phyloP scores from a whole-genome alignment of 2,113 vertebrate species.

The Grammomys dolichurus region DNA sequence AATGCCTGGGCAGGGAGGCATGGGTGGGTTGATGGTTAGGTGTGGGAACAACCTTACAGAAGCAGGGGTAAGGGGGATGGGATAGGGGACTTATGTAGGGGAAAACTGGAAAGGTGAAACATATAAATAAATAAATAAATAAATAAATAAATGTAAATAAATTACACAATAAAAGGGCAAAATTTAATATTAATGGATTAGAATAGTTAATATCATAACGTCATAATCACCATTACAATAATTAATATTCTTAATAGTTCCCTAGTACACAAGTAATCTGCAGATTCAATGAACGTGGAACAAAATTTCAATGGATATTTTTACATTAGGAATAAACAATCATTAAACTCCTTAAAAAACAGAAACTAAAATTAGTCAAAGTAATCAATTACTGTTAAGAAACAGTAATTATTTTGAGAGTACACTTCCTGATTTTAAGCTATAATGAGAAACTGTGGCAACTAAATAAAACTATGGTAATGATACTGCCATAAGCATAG shows the following conservation, averaged over 20 bases:
- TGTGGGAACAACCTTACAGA: too few species aligned
- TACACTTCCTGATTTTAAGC: neutral
- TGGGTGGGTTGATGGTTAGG: too few species aligned
- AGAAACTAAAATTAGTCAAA: neutral
- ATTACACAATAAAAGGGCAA: neutral
- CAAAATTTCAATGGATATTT: neutral
- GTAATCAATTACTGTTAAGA: neutral
- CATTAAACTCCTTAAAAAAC: neutral
- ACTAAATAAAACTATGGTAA: neutral
- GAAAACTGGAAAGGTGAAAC: too few species aligned
- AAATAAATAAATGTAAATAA: too few species aligned
- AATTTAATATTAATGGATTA: neutral
- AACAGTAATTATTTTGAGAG: neutral
- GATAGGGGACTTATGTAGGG: too few species aligned
- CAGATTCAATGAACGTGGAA: neutral
- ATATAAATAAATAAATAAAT: too few species aligned
- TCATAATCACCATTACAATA: neutral
- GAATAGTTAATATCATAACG: neutral
- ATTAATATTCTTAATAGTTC: neutral
- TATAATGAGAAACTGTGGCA: neutral
- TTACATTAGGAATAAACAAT: neutral
- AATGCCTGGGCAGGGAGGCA: too few species aligned
- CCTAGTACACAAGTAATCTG: neutral
- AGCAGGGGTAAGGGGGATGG: too few species aligned
- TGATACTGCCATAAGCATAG: neutral